A percentile compares a stretch with the other conserved stretches of the same genome.
These are phyloP conservation scores for Gibbula magus DNA, from an alignment of 2,888 invertebrate species.

Conservation along the genomic window DNA sequence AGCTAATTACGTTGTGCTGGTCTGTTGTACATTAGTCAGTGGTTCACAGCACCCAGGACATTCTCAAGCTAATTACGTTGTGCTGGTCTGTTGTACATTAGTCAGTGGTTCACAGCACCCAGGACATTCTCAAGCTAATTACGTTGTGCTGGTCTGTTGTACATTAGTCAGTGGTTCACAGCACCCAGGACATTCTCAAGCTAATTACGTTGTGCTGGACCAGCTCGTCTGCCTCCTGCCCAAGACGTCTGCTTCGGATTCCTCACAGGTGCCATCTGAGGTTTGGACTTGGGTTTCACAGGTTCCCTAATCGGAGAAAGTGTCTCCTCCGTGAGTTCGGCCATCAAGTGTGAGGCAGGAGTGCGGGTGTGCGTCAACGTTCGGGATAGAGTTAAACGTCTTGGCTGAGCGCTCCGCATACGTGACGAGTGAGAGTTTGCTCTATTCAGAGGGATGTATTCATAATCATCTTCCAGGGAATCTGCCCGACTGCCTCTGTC, in stretches of 20 bases:
- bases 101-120: neutral
- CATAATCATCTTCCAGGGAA: neutral
- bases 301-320: neutral
- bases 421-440: neutral
- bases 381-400: slow-evolving; percentile 5
- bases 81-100: neutral
- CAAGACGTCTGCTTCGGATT: neutral
- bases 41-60: neutral
- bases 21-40: neutral
- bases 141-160: neutral
- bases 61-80: neutral
- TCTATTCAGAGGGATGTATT: neutral
- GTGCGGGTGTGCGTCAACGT: slow-evolving; percentile 31
- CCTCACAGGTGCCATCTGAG: neutral
- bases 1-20: neutral
- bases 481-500: neutral
- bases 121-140: neutral
- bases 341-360: slow-evolving; percentile 21
- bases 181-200: neutral
- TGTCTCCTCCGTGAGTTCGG: neutral
- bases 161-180: neutral
- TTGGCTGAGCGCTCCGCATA: neutral
- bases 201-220: neutral
- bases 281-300: neutral
- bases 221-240: too few species aligned